Evolutionary conservation across 2,797 vertebrate species (phyloP).

Genomic region (Orestias chungarensis): DNA sequence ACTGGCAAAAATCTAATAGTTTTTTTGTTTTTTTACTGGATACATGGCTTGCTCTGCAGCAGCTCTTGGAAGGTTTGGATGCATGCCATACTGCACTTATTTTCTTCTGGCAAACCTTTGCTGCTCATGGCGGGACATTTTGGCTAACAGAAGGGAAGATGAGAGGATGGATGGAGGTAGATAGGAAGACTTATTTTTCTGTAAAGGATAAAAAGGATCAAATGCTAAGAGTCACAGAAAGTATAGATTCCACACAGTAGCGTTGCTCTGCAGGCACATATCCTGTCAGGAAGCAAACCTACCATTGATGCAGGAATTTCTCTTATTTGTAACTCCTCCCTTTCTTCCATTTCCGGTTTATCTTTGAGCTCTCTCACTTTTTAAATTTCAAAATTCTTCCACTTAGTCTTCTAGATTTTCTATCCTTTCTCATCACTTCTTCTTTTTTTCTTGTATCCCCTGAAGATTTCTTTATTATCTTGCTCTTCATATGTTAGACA

Average conservation of each 20-base stretch:
- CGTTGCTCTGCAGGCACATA: constrained; percentile 36
- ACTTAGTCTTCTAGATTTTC: background rate
- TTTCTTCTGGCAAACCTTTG: constrained; percentile 62
- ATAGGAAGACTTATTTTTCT: constrained; percentile 48
- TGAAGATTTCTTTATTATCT: constrained; percentile 7
- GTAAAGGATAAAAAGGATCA: constrained; percentile 21
- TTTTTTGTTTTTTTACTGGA: background rate
- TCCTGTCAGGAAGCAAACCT: constrained; percentile 48
- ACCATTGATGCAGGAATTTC: constrained; percentile 31
- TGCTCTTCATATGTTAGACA: constrained; percentile 13
- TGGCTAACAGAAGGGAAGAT: constrained; percentile 51
- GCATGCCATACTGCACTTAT: constrained; percentile 48
- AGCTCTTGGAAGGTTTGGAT: constrained; percentile 49
- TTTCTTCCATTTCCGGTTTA: constrained; percentile 26
- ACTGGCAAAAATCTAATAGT: background rate
- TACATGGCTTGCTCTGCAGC: constrained; percentile 20
- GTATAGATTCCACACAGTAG: constrained; percentile 26
- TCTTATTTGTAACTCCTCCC: constrained; percentile 27
- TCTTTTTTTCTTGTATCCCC: constrained; percentile 11
- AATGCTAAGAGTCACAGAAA: constrained; percentile 39
- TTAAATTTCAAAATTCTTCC: constrained; percentile 18
- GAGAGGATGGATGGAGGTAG: constrained; percentile 33
- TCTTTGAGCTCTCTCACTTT: constrained; percentile 25
- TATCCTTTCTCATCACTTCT: background rate
- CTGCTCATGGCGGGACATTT: constrained; percentile 53